These are phyloP conservation scores for Poeciliopsis turneri DNA, from an alignment of 2,797 vertebrate genomes.

Conservation along the genomic window DNA sequence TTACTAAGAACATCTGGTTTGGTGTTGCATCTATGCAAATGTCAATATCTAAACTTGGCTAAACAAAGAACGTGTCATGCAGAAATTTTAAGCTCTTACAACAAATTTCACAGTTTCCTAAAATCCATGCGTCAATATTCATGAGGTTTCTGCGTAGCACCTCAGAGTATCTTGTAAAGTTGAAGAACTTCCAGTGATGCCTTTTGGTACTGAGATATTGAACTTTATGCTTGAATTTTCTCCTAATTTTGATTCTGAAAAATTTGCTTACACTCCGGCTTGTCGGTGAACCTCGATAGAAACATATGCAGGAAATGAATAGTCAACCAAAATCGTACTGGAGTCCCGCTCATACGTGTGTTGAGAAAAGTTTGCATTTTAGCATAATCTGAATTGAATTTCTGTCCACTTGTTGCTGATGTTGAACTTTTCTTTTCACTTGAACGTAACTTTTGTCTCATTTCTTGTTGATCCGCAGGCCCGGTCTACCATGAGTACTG, in stretches of 20 bases:
- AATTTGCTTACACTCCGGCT: no score
- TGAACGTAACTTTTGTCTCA: neutral
- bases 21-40: neutral
- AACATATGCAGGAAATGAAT: neutral
- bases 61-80: neutral
- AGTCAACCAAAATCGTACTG: neutral
- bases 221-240: no score
- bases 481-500: slow-evolving; percentile 93
- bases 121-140: neutral
- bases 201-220: neutral
- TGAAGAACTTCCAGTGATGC: neutral
- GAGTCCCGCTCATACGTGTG: neutral
- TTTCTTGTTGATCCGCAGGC: slow-evolving; percentile 67
- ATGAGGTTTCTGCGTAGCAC: neutral
- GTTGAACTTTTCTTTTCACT: neutral
- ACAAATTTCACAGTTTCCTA: neutral
- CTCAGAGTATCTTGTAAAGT: neutral
- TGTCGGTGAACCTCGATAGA: neutral
- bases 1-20: neutral
- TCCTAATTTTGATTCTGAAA: neutral
- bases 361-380: neutral
- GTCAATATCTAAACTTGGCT: neutral
- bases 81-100: neutral
- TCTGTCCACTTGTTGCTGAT: neutral
- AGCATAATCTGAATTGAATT: neutral